phyloP scores from a whole-genome alignment of 1,140 invertebrate species.

The Philotrypesis tridentata region DNA sequence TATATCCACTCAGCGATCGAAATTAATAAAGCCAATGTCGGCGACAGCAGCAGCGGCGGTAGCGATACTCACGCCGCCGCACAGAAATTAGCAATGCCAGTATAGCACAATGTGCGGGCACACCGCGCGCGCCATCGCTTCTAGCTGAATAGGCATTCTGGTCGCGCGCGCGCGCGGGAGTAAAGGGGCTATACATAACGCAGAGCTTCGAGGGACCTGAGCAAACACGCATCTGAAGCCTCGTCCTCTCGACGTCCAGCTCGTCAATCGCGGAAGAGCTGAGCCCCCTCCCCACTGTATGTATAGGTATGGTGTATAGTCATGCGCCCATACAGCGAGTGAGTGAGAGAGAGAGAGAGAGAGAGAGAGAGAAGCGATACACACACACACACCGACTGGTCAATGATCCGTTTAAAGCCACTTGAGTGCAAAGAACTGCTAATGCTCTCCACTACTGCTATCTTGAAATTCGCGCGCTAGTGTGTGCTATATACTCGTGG shows the following conservation, averaged over 20 bases:
- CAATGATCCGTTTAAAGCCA: conserved; percentile 55
- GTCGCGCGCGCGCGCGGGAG: not conserved
- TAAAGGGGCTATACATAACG: not conserved
- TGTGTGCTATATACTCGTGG: not conserved
- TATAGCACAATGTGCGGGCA: too few relatives aligned
- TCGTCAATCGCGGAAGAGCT: conserved; percentile 48
- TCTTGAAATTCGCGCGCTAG: not conserved
- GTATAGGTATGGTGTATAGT: too few relatives aligned
- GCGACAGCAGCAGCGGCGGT: too few relatives aligned
- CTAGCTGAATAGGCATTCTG: not conserved
- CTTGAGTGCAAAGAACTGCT: not conserved
- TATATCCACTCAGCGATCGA: not conserved
- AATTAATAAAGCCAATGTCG: conserved; percentile 9
- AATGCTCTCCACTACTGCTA: not conserved
- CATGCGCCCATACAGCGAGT: too few relatives aligned
- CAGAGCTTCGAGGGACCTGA: not conserved
- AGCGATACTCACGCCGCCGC: not conserved
- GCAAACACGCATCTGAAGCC: conserved; percentile 5
- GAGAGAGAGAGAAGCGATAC: not conserved
- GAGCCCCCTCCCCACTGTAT: conserved; percentile 38
- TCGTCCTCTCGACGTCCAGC: conserved; percentile 5
- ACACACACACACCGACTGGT: conserved; percentile 24
- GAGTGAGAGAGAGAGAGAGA: too few relatives aligned
- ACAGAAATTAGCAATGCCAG: conserved; percentile 22
- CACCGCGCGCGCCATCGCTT: not conserved